Evolutionary conservation across 53 echinoderm and acorn worm genomes (phyloP).

Genomic region (Temnopleurus reevesii): DNA sequence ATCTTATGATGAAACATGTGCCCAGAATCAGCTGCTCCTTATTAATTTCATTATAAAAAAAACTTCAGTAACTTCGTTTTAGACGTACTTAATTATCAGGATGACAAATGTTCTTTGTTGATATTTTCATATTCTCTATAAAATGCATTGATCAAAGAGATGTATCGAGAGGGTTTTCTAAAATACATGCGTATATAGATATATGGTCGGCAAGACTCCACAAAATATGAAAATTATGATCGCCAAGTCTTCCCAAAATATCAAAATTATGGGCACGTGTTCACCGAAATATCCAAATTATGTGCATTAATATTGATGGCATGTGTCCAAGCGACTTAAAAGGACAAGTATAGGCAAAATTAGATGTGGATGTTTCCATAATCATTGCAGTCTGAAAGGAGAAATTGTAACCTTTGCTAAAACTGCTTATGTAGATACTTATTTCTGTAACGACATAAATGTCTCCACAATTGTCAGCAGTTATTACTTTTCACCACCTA

Average conservation of each 20-base stretch:
- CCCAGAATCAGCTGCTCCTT: background rate
- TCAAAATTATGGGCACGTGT: too few species aligned
- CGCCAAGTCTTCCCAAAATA: too few species aligned
- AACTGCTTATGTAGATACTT: background rate
- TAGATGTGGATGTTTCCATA: conserved; percentile 9
- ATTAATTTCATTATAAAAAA: background rate
- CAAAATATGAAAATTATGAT: too few species aligned
- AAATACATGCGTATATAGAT: too few species aligned
- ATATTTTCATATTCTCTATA: too few species aligned
- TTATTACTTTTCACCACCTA: background rate
- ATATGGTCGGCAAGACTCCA: too few species aligned
- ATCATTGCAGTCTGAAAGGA: background rate
- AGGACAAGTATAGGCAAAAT: background rate
- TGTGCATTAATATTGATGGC: background rate
- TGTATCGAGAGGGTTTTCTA: too few species aligned
- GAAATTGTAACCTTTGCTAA: background rate
- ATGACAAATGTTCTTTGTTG: too few species aligned
- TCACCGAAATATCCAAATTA: background rate
- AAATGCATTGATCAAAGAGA: too few species aligned
- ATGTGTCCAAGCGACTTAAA: background rate
- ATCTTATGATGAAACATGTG: conserved; percentile 13
- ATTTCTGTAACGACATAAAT: background rate
- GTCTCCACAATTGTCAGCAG: background rate
- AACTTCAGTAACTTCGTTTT: too few species aligned
- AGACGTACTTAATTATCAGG: too few species aligned